Conservation (phyloP, 2,797 vertebrate genomes). For the Gallirallus australis region DNA sequence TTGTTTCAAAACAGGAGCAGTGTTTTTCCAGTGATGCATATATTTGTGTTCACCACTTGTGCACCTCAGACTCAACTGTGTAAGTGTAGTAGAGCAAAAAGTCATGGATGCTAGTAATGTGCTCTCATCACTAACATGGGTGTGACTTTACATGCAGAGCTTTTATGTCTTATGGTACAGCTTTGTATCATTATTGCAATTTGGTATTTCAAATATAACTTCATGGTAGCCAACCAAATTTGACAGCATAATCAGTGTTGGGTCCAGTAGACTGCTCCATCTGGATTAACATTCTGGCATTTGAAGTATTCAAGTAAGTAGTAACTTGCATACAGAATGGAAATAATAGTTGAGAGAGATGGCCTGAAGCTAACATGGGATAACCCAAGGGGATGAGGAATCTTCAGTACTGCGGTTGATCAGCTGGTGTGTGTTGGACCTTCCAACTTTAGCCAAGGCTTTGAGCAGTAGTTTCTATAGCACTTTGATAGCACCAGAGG, state of each 20-base stretch:
- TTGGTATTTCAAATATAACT: not conserved
- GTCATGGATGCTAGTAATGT: not conserved
- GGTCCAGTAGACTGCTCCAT: not conserved
- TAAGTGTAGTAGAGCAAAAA: not conserved
- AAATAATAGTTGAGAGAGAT: not conserved
- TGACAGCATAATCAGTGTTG: not conserved
- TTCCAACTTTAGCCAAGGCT: not conserved
- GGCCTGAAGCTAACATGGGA: fast-evolving
- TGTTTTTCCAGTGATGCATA: not conserved
- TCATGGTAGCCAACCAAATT: not conserved
- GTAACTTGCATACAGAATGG: not conserved
- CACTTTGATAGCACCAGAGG: not conserved
- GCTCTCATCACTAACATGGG: not conserved
- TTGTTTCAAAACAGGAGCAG: not conserved
- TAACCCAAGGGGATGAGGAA: not conserved
- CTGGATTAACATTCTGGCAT: not conserved
- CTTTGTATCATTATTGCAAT: not conserved
- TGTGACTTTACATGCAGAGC: not conserved
- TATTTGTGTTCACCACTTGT: not conserved
- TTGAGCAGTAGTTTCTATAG: not conserved
- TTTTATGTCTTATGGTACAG: not conserved
- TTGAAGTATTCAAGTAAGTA: not conserved
- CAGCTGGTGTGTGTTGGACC: fast-evolving
- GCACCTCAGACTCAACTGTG: not conserved
- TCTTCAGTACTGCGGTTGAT: not conserved